A percentile compares a stretch with the other conserved stretches of the same genome.
Conservation (phyloP, 1,140 invertebrate genomes). For the Himalopsyche phryganea region DNA sequence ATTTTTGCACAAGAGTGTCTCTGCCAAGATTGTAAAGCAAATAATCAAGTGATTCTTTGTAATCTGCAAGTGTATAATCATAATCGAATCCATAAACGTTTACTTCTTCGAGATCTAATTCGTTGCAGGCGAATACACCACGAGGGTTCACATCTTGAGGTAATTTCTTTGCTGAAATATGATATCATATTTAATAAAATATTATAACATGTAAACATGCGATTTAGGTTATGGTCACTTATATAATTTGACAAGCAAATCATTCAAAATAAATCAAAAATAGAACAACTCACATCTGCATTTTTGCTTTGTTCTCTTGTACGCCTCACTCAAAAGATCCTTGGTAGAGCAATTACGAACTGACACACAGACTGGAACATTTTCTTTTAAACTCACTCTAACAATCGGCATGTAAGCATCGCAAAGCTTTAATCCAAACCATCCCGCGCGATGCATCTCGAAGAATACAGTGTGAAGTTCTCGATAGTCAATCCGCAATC, state of each 20-base stretch:
- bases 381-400: slow-evolving; percentile 3
- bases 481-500: background rate
- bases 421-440: slow-evolving; percentile 16
- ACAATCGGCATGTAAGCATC: slow-evolving; percentile 5
- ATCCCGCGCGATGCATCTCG: slow-evolving; percentile 24
- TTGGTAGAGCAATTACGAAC: slow-evolving; percentile 36
- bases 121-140: slow-evolving; percentile 96
- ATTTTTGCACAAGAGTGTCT: slow-evolving; percentile 81
- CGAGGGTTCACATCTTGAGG: slow-evolving; percentile 79
- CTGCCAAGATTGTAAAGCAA: slow-evolving; percentile 90
- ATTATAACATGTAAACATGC: slow-evolving; percentile 2
- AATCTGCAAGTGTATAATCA: slow-evolving; percentile 96
- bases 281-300: slow-evolving; percentile 48
- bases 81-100: slow-evolving; percentile 98
- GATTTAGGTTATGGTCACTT: slow-evolving; percentile 7
- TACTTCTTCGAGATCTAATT: slow-evolving; percentile 86
- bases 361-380: slow-evolving; percentile 1
- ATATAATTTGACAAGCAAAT: slow-evolving; percentile 15
- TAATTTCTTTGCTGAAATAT: slow-evolving; percentile 73
- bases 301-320: slow-evolving; percentile 49
- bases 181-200: background rate
- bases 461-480: slow-evolving; percentile 14
- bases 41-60: slow-evolving; percentile 85
- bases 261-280: slow-evolving; percentile 13
- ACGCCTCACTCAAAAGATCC: slow-evolving; percentile 50